Base-by-base conservation (phyloP, 2,797 vertebrate genomes). In the Rachycentron canadum region DNA sequence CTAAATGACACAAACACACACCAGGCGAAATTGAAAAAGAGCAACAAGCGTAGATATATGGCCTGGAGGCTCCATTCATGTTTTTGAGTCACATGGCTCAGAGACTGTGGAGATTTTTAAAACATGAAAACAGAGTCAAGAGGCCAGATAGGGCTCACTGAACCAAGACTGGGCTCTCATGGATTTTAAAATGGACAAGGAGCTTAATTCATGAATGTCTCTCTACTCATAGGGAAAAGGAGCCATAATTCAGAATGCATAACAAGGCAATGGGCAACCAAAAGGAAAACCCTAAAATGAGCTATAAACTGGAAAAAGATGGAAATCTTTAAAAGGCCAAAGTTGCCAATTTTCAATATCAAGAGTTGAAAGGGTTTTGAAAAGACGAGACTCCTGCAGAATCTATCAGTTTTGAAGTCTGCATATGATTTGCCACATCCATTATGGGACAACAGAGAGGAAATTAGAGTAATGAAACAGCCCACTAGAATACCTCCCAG, bases 141-240 rank as follows among this genome's bases (percentile, higher is more conserved):
- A 82, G 81, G 68, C 62, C 60, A 57, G 81, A 76, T 58, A 28
- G 69, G 57, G 60, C 71, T 86, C 79, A 23, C 32, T 79, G 84
- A 86, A 82, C 79, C 75, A 59, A 73, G 57, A 81, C 76, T 30
- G 3, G 73, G 40, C 69, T 41, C 70, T 59, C 78, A 32, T 26
- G 82, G 78, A 84, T 89, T 78, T 84, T 79, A 87, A 92, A 91
- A 86, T 21, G 76, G 87, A 88, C 84, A 77, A 69, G 77, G 50
- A 76, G 53, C 79, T 78, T 77, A 81, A 90, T 87, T 86, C 74
- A 89, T 83, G 81, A 73, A 89, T 4, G 55, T 30, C 60, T 81
- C 52, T 68, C 45, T 1, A 40, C 68, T 68, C 26, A 70, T 32
- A 34, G 71, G 53, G 60, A 76, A 49, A 70, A 71, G 30, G 23